These are phyloP conservation scores for Nipponacmea schrenckii DNA, from an alignment of 2,888 invertebrate species.

Conservation along the genomic window DNA sequence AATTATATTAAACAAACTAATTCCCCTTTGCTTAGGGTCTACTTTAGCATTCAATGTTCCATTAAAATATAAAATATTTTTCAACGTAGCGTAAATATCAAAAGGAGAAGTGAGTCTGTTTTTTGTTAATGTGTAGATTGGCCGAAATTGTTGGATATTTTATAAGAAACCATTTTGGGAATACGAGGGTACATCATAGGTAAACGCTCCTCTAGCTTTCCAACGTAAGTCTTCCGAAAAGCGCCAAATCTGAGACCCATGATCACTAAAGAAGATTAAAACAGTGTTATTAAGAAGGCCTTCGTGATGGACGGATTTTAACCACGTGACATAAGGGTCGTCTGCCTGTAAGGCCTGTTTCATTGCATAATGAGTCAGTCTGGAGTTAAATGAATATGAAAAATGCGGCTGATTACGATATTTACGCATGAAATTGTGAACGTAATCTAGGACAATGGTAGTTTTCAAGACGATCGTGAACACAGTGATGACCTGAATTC, in stretches of 20 bases:
- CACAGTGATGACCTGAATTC: conserved; percentile 69
- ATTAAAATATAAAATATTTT: conserved; percentile 71
- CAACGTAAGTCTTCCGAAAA: conserved; percentile 82
- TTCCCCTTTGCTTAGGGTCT: conserved; percentile 71
- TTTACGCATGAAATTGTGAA: conserved; percentile 72
- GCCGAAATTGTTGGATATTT: conserved; percentile 74
- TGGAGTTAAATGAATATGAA: conserved; percentile 85
- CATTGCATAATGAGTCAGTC: conserved; percentile 84
- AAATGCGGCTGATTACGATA: conserved; percentile 75
- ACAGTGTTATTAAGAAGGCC: conserved; percentile 41
- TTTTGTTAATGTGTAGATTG: conserved; percentile 76
- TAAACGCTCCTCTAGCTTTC: conserved; percentile 81
- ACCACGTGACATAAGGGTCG: conserved; percentile 72
- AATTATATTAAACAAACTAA: conserved; percentile 10
- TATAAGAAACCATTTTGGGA: conserved; percentile 79
- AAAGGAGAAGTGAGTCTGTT: conserved; percentile 80
- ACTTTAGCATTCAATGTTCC: conserved; percentile 63
- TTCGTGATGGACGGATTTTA: conserved; percentile 68
- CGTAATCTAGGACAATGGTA: conserved; percentile 79
- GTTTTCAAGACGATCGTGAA: conserved; percentile 78
- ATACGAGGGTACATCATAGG: conserved; percentile 80
- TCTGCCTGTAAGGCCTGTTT: conserved; percentile 83
- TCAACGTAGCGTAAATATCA: conserved; percentile 83
- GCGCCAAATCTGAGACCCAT: conserved; percentile 88
- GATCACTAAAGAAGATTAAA: conserved; percentile 78